Evolutionary conservation across 2,888 invertebrate genomes (phyloP).

Genomic region (Dynastes grantii): DNA sequence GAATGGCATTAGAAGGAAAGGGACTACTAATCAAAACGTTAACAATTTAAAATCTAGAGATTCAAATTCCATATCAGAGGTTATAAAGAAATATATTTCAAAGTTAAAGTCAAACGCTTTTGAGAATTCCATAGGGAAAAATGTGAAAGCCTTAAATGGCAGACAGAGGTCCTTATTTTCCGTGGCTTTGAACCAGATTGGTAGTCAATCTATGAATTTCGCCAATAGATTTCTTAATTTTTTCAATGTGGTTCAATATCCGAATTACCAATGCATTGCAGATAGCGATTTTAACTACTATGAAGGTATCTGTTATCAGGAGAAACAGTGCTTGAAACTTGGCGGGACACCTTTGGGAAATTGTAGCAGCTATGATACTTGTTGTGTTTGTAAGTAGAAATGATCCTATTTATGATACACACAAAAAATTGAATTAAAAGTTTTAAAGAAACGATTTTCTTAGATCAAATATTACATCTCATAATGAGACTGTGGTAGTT

Average conservation of each 20-base stretch:
- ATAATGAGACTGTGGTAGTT: no score
- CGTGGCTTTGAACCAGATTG: conserved; percentile 54
- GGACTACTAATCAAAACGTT: neutral
- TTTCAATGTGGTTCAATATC: conserved; percentile 81
- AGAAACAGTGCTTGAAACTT: conserved; percentile 76
- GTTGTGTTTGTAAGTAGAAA: conserved; percentile 81
- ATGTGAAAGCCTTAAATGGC: neutral
- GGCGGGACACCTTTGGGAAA: conserved; percentile 78
- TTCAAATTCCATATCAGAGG: conserved; percentile 3
- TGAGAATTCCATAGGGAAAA: conserved; percentile 31
- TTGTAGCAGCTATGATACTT: conserved; percentile 83
- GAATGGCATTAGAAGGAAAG: neutral
- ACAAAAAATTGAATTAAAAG: no score
- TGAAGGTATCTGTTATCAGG: conserved; percentile 82
- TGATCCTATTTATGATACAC: no score
- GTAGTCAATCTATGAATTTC: conserved; percentile 63
- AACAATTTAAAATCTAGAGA: conserved; percentile 14
- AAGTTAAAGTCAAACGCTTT: conserved; percentile 27
- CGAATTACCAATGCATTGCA: conserved; percentile 76
- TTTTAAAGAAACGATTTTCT: no score
- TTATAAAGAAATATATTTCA: conserved; percentile 29
- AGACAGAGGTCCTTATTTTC: conserved; percentile 21
- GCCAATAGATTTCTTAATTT: conserved; percentile 76
- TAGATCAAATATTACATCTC: no score
- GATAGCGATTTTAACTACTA: conserved; percentile 73